Conservation (phyloP, 2,888 invertebrate species). For the Drosophila algonquin region DNA sequence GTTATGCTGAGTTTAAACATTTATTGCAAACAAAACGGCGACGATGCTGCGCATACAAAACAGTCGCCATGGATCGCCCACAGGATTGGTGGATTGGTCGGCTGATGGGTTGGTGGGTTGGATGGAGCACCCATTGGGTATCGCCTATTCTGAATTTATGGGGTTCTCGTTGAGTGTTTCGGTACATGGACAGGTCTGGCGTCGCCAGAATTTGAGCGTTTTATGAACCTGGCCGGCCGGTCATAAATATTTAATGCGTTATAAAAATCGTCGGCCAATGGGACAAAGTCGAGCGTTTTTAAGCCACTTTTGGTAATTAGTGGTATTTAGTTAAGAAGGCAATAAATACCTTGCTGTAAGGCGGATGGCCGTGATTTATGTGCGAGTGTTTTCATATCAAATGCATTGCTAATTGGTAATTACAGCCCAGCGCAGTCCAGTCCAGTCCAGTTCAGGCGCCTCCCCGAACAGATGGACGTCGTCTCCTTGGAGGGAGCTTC, state of each 20-base stretch:
- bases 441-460: background rate
- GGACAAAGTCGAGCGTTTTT: conserved; percentile 40
- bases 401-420: conserved; percentile 44
- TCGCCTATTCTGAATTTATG: conserved; percentile 55
- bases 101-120: background rate
- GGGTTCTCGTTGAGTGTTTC: conserved; percentile 37
- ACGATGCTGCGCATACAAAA: conserved; percentile 68
- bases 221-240: conserved; percentile 58
- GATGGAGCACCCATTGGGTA: conserved; percentile 24
- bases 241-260: conserved; percentile 74
- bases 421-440: conserved; percentile 1
- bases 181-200: conserved; percentile 47
- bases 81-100: background rate
- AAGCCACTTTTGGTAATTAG: conserved; percentile 70
- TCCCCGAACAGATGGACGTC: background rate
- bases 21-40: conserved; percentile 66
- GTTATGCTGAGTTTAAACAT: conserved; percentile 77
- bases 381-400: conserved; percentile 33
- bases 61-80: conserved; percentile 4
- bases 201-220: conserved; percentile 39
- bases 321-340: conserved; percentile 70
- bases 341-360: conserved; percentile 58
- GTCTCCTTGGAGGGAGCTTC: background rate
- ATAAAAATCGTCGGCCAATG: conserved; percentile 56
- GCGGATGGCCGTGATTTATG: conserved; percentile 59